Evolutionary conservation across 1,140 invertebrate genomes (phyloP).

Genomic region (Dufourea novaeangliae): DNA sequence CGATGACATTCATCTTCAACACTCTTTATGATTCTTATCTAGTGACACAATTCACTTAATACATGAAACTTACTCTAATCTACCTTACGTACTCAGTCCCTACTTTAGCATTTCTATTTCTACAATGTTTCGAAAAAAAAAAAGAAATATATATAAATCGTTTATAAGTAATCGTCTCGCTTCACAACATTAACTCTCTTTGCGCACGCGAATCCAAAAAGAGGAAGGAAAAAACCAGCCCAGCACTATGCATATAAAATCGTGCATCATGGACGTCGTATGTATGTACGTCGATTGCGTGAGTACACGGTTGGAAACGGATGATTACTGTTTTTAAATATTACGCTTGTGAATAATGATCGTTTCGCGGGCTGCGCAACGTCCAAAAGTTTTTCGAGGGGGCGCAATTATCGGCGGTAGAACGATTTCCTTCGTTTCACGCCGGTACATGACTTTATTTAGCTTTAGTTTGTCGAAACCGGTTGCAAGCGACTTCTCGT

Average conservation of each 20-base stretch:
- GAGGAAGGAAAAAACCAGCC: too few relatives aligned
- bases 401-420: conserved; percentile 55
- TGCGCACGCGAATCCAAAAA: too few relatives aligned
- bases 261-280: too few relatives aligned
- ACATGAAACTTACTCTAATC: too few relatives aligned
- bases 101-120: too few relatives aligned
- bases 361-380: conserved; percentile 8
- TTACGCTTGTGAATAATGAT: conserved; percentile 22
- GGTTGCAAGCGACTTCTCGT: conserved; percentile 65
- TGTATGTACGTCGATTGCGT: background rate
- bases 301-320: background rate
- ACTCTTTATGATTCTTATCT: too few relatives aligned
- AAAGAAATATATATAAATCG: background rate
- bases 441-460: conserved; percentile 69
- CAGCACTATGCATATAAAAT: background rate
- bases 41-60: too few relatives aligned
- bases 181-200: background rate
- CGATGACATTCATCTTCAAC: too few relatives aligned
- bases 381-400: conserved; percentile 51
- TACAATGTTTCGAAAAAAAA: too few relatives aligned
- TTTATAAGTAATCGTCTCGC: background rate
- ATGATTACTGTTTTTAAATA: conserved; percentile 29
- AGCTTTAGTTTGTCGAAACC: conserved; percentile 71
- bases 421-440: conserved; percentile 56
- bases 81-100: too few relatives aligned